Evolutionary conservation across 1,140 invertebrate genomes (phyloP).

Genomic region (Apocrypta bakeri): DNA sequence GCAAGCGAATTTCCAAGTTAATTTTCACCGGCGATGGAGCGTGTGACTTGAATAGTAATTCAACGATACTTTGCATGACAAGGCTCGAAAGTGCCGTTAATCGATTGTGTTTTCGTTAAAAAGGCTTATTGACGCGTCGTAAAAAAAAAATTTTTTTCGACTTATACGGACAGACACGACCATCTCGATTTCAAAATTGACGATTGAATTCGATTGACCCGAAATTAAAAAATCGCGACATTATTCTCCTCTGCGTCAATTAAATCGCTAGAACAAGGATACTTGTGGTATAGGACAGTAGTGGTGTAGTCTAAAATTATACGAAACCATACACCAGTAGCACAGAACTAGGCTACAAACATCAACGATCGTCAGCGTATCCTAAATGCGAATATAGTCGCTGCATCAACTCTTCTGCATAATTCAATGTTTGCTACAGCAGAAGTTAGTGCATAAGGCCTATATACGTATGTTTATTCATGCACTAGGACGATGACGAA

Average conservation of each 20-base stretch:
- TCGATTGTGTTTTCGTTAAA: too few species aligned
- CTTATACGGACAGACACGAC: too few species aligned
- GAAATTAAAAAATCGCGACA: too few species aligned
- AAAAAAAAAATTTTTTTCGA: too few species aligned
- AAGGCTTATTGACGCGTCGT: too few species aligned
- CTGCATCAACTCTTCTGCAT: slow-evolving; percentile 1
- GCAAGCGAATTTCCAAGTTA: background rate
- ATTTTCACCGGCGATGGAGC: slow-evolving; percentile 2
- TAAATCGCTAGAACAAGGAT: background rate
- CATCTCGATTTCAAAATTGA: too few species aligned
- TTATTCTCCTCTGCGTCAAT: too few species aligned
- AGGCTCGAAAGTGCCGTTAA: too few species aligned
- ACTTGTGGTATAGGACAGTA: too few species aligned
- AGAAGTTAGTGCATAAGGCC: background rate
- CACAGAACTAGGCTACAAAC: background rate
- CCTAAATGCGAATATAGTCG: background rate
- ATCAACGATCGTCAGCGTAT: background rate
- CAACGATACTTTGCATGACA: too few species aligned
- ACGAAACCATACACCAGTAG: background rate
- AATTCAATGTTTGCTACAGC: slow-evolving; percentile 9
- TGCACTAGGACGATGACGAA: slow-evolving; percentile 9
- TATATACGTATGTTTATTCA: slow-evolving; percentile 21
- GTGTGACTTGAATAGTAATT: background rate
- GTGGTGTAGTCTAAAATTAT: background rate
- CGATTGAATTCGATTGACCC: too few species aligned